A percentile compares a stretch with the other conserved stretches of the same genome.
These are phyloP conservation scores for Halocaridina rubra DNA, from an alignment of 2,888 invertebrate species.

Conservation along the genomic window DNA sequence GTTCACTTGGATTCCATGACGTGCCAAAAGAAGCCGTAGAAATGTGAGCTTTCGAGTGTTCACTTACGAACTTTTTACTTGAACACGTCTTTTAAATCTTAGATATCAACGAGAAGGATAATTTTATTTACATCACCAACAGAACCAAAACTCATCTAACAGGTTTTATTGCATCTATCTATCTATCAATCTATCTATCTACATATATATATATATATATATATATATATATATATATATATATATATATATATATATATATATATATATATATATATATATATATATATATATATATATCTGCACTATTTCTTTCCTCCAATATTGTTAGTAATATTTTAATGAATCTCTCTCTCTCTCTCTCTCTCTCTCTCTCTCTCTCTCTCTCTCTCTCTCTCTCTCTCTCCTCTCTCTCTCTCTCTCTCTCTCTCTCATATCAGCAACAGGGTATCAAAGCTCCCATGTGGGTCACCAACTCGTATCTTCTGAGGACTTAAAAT, in stretches of 20 bases:
- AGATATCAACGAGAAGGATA: too few relatives aligned
- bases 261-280: neutral
- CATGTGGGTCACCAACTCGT: neutral
- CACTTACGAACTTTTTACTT: too few relatives aligned
- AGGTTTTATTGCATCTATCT: neutral
- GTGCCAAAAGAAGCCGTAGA: too few relatives aligned
- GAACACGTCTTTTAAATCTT: too few relatives aligned
- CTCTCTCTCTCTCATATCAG: neutral
- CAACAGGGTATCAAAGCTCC: neutral
- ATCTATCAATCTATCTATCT: neutral
- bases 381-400: conserved; percentile 3
- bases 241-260: neutral
- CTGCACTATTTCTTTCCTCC: neutral
- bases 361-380: conserved; percentile 19
- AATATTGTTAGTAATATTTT: neutral
- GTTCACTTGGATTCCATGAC: too few relatives aligned
- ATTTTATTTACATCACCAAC: too few relatives aligned
- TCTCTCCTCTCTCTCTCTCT: neutral
- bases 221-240: neutral
- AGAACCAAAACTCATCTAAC: too few relatives aligned
- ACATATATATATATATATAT: neutral
- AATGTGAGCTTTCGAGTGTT: too few relatives aligned
- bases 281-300: neutral
- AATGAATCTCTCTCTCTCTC: conserved; percentile 8
- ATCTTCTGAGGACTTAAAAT: neutral